Percentiles rank a stretch among this genome's conserved stretches.
Conservation (phyloP, 2,113 vertebrate species). For the Oreochromis tanganicae region DNA sequence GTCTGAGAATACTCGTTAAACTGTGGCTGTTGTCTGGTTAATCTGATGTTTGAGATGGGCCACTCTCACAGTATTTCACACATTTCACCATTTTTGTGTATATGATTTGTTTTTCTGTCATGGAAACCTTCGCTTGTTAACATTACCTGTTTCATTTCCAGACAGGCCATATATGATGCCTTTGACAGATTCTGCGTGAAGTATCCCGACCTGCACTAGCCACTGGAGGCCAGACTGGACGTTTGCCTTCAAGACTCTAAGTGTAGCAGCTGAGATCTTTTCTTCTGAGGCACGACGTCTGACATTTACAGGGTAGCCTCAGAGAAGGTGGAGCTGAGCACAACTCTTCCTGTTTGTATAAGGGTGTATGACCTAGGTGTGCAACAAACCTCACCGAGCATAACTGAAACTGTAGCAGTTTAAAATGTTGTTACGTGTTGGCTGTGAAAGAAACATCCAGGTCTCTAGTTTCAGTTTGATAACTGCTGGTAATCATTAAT, state of each 20-base stretch:
- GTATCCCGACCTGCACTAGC: constrained; percentile 69
- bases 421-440: neutral
- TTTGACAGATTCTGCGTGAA: constrained; percentile 89
- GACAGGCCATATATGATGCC: constrained; percentile 92
- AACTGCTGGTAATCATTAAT: neutral
- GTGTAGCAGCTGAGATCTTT: neutral
- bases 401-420: neutral
- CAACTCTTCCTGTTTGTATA: neutral
- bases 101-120: neutral
- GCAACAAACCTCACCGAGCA: neutral
- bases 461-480: neutral
- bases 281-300: neutral
- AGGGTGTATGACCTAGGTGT: neutral
- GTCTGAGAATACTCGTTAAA: neutral
- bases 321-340: neutral
- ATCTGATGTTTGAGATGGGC: neutral
- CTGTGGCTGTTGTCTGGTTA: neutral
- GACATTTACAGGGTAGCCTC: neutral
- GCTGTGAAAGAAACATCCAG: neutral
- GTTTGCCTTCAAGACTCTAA: neutral
- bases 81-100: neutral
- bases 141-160: constrained; percentile 45
- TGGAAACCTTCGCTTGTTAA: neutral
- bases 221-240: neutral
- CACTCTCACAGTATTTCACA: neutral